A percentile compares a stretch with the other conserved stretches of the same genome.
phyloP scores from a whole-genome alignment of 2,113 vertebrate species.

The Scatophagus argus region DNA sequence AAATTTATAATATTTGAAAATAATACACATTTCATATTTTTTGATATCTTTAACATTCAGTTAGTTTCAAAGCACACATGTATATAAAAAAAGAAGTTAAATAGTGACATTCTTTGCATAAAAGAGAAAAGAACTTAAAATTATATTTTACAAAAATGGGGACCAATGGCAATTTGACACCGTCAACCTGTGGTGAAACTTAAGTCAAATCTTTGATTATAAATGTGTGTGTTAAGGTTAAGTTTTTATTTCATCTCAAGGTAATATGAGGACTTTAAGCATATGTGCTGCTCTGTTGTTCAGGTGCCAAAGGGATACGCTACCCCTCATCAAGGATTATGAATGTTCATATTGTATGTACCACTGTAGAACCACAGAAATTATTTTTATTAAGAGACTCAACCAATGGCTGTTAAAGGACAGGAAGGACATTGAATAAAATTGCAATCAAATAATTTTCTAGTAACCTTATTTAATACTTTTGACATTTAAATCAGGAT shows the following conservation, averaged over 20 bases:
- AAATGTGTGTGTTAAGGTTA: no score
- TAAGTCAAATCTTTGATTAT: no score
- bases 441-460: conserved; percentile 33
- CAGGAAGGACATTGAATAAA: conserved; percentile 14
- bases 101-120: not conserved
- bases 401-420: not conserved
- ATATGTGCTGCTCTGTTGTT: not conserved
- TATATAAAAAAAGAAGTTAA: no score
- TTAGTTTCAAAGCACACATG: not conserved
- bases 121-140: not conserved
- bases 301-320: not conserved
- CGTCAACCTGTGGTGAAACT: no score
- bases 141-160: no score
- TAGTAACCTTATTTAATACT: conserved; percentile 32
- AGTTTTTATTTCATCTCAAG: no score
- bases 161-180: no score
- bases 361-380: not conserved
- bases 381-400: not conserved
- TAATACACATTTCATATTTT: not conserved
- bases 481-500: conserved; percentile 53
- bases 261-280: no score
- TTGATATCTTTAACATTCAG: not conserved
- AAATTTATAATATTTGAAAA: not conserved
- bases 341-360: not conserved
- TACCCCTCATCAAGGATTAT: not conserved